A percentile compares a stretch with the other conserved stretches of the same genome.
Evolutionary conservation across 1,140 invertebrate genomes (phyloP).

Genomic region (Melanaphis sacchari): DNA sequence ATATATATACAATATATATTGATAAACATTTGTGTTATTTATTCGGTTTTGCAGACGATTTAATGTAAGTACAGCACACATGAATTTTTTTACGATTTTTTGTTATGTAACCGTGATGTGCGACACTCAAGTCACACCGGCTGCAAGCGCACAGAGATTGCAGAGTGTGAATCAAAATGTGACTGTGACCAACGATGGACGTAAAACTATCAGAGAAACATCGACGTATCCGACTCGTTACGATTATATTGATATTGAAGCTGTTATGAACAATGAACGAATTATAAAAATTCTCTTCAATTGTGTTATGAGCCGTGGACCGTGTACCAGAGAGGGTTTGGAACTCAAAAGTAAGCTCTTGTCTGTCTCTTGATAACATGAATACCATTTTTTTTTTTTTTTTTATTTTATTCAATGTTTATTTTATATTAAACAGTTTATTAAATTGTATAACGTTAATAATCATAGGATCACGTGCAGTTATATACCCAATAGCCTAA

Average conservation of each 20-base stretch:
- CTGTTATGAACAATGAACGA: slow-evolving; percentile 66
- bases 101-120: slow-evolving; percentile 40
- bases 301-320: slow-evolving; percentile 67
- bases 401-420: too few species aligned
- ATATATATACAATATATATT: too few species aligned
- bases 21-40: neutral
- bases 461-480: neutral
- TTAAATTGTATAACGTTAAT: neutral
- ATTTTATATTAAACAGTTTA: too few species aligned
- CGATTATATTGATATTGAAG: slow-evolving; percentile 67
- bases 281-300: slow-evolving; percentile 67
- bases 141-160: neutral
- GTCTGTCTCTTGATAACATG: neutral
- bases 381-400: neutral
- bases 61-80: neutral
- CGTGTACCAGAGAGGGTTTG: slow-evolving; percentile 67
- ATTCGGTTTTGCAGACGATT: neutral
- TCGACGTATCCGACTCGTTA: slow-evolving; percentile 66
- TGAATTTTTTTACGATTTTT: slow-evolving; percentile 18
- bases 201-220: slow-evolving; percentile 10
- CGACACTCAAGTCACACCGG: neutral
- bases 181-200: neutral
- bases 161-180: neutral
- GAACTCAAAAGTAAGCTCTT: slow-evolving; percentile 68
- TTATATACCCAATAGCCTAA: neutral